phyloP scores from a whole-genome alignment of 2,888 invertebrate species.

The Drymonia ruficornis region DNA sequence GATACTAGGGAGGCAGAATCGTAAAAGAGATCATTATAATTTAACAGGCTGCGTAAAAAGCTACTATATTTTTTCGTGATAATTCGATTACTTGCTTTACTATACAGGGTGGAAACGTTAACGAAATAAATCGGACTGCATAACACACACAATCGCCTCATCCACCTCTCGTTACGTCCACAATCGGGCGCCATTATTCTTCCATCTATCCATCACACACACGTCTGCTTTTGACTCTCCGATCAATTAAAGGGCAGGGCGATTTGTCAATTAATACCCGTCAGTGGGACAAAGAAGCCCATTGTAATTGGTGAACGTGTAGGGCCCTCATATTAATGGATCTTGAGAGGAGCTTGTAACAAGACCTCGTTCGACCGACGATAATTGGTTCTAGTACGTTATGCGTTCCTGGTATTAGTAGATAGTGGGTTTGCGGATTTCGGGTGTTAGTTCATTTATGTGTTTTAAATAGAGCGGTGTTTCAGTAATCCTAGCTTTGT shows the following conservation, averaged over 20 bases:
- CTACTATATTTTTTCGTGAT: too few relatives aligned
- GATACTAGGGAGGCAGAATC: too few relatives aligned
- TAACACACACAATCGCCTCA: background rate
- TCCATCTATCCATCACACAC: conserved; percentile 40
- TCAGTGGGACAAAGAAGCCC: conserved; percentile 58
- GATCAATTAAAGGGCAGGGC: conserved; percentile 52
- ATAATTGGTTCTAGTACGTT: conserved; percentile 43
- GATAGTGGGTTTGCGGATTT: background rate
- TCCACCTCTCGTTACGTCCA: background rate
- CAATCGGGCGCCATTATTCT: conserved; percentile 12
- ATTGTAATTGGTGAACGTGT: conserved; percentile 61
- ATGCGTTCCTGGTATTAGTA: conserved; percentile 24
- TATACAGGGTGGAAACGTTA: too few relatives aligned
- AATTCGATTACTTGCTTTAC: too few relatives aligned
- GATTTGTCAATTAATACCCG: conserved; percentile 68
- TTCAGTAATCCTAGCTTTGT: background rate
- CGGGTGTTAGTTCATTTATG: background rate
- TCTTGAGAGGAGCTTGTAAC: conserved; percentile 41
- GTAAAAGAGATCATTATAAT: too few relatives aligned
- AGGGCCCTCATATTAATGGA: conserved; percentile 63
- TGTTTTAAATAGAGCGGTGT: background rate
- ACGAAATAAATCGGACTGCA: background rate
- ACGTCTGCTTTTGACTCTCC: conserved; percentile 43
- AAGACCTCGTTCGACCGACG: conserved; percentile 21
- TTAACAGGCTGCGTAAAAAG: too few relatives aligned